Conservation (phyloP, 2,113 vertebrate genomes). For the Phainopepla nitens region DNA sequence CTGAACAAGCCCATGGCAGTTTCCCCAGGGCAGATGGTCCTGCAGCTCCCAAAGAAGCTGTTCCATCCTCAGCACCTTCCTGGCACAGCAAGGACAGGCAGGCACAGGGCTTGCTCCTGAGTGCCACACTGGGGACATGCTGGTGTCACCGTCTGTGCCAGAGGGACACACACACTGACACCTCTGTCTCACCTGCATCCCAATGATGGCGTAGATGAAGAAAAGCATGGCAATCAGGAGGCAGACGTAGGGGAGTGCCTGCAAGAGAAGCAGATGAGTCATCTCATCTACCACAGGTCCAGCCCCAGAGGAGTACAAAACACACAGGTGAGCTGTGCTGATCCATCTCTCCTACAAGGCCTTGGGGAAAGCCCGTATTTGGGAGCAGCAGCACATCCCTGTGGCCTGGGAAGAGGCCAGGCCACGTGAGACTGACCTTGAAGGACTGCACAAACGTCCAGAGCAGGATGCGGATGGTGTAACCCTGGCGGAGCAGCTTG, state of each 20-base stretch:
- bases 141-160: neutral
- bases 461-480: conserved; percentile 96
- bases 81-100: neutral
- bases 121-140: neutral
- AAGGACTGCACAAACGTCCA: conserved; percentile 99
- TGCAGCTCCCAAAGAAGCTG: neutral
- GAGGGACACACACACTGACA: neutral
- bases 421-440: conserved; percentile 74
- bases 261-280: conserved; percentile 39
- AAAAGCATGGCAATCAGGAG: conserved; percentile 98
- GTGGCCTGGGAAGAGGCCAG: neutral
- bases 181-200: conserved; percentile 89
- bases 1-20: neutral
- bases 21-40: neutral
- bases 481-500: conserved; percentile 94
- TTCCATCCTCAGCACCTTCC: neutral
- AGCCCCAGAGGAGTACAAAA: neutral
- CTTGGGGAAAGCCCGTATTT: neutral
- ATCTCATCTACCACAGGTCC: neutral
- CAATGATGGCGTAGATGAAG: conserved; percentile 99
- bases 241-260: conserved; percentile 97
- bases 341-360: neutral
- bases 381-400: neutral
- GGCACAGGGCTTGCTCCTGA: neutral
- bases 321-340: neutral